Evolutionary conservation across 2,113 vertebrate species (phyloP).

Genomic region (Paradoxurus hermaphroditus): DNA sequence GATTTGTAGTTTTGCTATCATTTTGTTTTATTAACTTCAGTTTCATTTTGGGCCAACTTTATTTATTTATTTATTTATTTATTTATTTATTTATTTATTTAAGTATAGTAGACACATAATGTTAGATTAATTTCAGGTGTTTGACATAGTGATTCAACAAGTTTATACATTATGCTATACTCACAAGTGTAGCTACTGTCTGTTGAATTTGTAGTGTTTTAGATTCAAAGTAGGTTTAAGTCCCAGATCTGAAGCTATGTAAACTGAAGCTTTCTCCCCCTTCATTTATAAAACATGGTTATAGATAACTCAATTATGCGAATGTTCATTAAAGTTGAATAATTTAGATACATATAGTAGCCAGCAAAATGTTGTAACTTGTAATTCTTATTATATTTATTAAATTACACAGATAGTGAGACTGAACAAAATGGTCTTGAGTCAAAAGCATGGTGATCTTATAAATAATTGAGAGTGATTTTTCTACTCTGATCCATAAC

Average conservation of each 20-base stretch:
- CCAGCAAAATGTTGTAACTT: background rate
- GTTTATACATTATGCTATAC: background rate
- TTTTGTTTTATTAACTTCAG: background rate
- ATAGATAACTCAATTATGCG: background rate
- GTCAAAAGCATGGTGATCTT: background rate
- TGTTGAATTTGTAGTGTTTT: background rate
- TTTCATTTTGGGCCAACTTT: background rate
- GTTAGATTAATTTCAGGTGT: background rate
- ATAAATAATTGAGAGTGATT: background rate
- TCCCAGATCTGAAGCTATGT: background rate
- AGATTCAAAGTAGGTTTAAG: background rate
- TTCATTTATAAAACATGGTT: background rate
- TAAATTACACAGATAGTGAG: background rate
- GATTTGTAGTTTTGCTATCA: background rate
- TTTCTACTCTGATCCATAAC: background rate
- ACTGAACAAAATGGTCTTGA: background rate
- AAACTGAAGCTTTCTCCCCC: background rate
- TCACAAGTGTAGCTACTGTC: background rate
- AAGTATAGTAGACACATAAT: background rate
- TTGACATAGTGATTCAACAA: background rate
- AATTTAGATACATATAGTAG: background rate
- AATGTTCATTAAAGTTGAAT: background rate
- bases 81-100: background rate
- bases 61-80: background rate
- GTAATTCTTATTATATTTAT: background rate